Conservation (phyloP, 2,888 invertebrate species). For the Drosophila niveifrons region DNA sequence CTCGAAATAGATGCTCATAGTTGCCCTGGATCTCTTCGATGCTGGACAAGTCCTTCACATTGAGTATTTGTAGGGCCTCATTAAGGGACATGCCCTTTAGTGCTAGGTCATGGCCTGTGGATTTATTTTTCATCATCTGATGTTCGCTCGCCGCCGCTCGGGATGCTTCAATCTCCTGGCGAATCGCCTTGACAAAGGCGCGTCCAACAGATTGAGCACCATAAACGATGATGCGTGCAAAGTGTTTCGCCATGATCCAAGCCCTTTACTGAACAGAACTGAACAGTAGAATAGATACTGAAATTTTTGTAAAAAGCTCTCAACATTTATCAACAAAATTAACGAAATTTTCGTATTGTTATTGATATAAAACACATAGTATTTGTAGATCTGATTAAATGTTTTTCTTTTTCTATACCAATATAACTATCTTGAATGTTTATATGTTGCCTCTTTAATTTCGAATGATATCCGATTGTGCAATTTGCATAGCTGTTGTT, state of each 20-base stretch:
- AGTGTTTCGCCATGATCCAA: slow-evolving; percentile 94
- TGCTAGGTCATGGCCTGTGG: slow-evolving; percentile 83
- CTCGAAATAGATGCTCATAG: slow-evolving; percentile 94
- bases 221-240: slow-evolving; percentile 94
- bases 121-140: slow-evolving; percentile 87
- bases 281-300: slow-evolving; percentile 16
- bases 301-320: slow-evolving; percentile 41
- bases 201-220: slow-evolving; percentile 95
- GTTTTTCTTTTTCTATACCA: too few species aligned
- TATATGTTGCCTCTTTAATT: too few species aligned
- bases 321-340: slow-evolving; percentile 31
- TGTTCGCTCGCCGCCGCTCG: slow-evolving; percentile 92
- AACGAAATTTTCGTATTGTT: slow-evolving; percentile 17
- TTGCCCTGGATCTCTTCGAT: slow-evolving; percentile 90
- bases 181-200: slow-evolving; percentile 95
- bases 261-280: too few species aligned
- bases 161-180: slow-evolving; percentile 93
- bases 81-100: slow-evolving; percentile 81
- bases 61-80: slow-evolving; percentile 98
- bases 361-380: not conserved
- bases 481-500: too few species aligned
- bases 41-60: slow-evolving; percentile 89
- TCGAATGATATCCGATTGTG: too few species aligned
- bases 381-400: slow-evolving; percentile 9
- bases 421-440: too few species aligned